Evolutionary conservation across 2,888 invertebrate species (phyloP).

Genomic region (Epiblema foenella): DNA sequence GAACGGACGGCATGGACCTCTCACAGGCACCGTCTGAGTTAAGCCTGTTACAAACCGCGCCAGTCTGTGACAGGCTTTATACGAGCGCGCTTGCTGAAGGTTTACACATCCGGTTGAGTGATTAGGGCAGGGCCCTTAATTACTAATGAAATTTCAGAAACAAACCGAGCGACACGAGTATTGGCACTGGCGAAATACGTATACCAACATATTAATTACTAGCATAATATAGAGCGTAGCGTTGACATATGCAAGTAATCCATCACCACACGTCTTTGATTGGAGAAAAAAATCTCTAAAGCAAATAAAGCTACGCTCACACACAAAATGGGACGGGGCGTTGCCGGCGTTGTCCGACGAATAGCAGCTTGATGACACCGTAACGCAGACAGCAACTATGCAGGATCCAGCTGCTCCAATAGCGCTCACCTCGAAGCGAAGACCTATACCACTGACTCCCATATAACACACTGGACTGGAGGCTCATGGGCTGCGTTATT

Average conservation of each 20-base stretch:
- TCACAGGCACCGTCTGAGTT: too few relatives aligned
- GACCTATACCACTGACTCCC: not conserved
- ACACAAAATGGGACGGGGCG: slow-evolving; percentile 1
- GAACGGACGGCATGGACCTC: too few relatives aligned
- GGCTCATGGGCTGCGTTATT: not conserved
- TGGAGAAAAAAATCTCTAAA: not conserved
- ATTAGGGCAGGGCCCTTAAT: not conserved
- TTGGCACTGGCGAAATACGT: not conserved
- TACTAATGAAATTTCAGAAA: not conserved
- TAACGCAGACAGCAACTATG: not conserved
- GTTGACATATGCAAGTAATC: slow-evolving; percentile 9
- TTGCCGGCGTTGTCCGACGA: not conserved
- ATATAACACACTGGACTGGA: slow-evolving; percentile 7
- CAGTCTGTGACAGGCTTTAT: too few relatives aligned
- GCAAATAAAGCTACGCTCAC: not conserved
- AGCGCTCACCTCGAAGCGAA: not conserved
- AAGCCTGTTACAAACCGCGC: too few relatives aligned
- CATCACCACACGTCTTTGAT: not conserved
- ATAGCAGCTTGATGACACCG: not conserved
- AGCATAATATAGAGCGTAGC: not conserved
- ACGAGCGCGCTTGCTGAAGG: not conserved
- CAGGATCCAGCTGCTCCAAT: not conserved
- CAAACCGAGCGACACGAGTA: not conserved
- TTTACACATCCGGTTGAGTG: not conserved
- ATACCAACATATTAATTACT: too few relatives aligned